Base-by-base conservation (phyloP, 2,797 vertebrate genomes). In the Gymnoscopelus braueri region DNA sequence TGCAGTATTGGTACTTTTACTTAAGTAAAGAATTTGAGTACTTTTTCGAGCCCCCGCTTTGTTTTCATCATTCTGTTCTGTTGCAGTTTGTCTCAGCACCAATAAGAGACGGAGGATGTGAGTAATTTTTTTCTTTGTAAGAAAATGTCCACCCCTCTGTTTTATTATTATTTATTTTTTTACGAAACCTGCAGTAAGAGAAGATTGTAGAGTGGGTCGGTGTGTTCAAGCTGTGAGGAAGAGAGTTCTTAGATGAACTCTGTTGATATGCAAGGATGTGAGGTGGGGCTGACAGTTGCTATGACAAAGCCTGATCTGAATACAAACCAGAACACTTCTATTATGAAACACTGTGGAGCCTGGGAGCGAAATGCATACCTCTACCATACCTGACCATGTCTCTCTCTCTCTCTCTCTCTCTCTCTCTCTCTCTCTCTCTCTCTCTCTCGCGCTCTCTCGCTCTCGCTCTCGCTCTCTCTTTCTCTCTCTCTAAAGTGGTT, bases 371-470 rank as follows among this genome's bases (percentile, higher is more conserved):
- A 24, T 8, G 49, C 0, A 23, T 64, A 47, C 54, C 65, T 5
- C 55, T 29, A 3, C 32, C 3, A 15, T 50, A 7, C 64, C 63
- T 14, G 29, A 55, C 71, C 49, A 3, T 73, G 56, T 76, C 6
- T 60, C n/a, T n/a, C n/a, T n/a, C n/a, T n/a, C 39, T 24, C 35
- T 9, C 1, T 0, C 35, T n/a, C 39, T 35, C 49, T 53, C 48
- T 63, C 49, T n/a, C 5, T 19, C 63, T 6, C 15, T 29, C 5
- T 9, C 12, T 63, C 60, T 35, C 5, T 63, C 48, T 52, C 23
- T 63, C 13, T 44, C 8, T 62, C 19, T 62, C n/a, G 24, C 60
- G n/a, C 26, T 39, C 57, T 35, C 26, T 58, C 56, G 1, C 5
- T 11, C 39, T 15, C 44, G 19, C 19, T 47, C 14, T 50, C 10